phyloP scores from a whole-genome alignment of 2,113 vertebrate genomes.

The Rousettus leschenaultii region DNA sequence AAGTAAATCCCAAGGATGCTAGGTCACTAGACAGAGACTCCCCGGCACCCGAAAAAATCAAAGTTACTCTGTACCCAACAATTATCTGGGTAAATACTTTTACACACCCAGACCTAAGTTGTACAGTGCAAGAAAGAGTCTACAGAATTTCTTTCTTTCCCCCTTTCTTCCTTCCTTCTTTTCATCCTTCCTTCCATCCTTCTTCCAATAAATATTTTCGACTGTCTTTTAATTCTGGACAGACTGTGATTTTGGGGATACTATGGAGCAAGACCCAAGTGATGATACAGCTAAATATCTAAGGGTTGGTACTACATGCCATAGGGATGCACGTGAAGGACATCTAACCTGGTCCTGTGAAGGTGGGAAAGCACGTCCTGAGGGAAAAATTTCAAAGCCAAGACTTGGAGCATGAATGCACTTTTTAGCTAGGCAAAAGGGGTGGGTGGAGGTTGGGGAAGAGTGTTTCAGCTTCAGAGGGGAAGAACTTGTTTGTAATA shows the following conservation, averaged over 20 bases:
- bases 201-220: not conserved
- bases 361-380: not conserved
- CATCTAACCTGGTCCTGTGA: not conserved
- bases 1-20: not conserved
- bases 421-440: not conserved
- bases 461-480: not conserved
- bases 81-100: not conserved
- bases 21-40: not conserved
- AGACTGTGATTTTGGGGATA: not conserved
- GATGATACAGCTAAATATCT: not conserved
- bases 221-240: not conserved
- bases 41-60: not conserved
- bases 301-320: not conserved
- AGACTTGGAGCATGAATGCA: not conserved
- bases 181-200: not conserved
- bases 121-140: not conserved
- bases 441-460: not conserved
- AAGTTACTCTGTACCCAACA: not conserved
- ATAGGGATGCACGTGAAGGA: not conserved
- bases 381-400: not conserved
- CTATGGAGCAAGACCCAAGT: not conserved
- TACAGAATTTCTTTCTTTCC: not conserved
- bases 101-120: not conserved
- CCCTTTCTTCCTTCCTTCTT: not conserved
- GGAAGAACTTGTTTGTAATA: not conserved